phyloP scores from a whole-genome alignment of 2,113 vertebrate species.

The Pelobates fuscus region DNA sequence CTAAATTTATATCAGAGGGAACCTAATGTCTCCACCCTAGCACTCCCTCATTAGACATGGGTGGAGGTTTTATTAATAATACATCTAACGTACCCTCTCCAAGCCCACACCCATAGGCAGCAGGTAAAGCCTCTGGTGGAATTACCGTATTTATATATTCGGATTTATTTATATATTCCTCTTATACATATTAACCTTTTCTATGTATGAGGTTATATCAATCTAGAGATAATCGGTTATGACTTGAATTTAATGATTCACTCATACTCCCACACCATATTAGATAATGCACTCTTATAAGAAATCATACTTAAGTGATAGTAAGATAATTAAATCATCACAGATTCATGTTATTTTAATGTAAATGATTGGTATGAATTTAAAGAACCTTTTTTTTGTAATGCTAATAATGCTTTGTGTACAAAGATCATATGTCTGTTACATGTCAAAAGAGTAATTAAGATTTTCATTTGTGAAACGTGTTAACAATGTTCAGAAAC shows the following conservation, averaged over 20 bases:
- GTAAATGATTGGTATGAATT: conserved; percentile 1
- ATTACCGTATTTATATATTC: too few species aligned
- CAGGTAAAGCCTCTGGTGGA: too few species aligned
- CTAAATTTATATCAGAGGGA: too few species aligned
- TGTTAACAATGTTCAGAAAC: background rate
- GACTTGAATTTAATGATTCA: conserved; percentile 6
- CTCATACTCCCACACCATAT: background rate
- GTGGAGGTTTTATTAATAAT: too few species aligned
- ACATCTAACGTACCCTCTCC: too few species aligned
- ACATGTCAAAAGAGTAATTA: conserved; percentile 21
- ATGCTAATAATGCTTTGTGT: conserved; percentile 30
- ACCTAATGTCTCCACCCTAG: too few species aligned
- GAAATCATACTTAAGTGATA: background rate
- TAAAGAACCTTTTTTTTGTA: conserved; percentile 8
- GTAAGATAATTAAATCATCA: background rate
- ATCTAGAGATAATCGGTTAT: too few species aligned
- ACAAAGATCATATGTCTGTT: conserved; percentile 16
- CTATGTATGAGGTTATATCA: too few species aligned
- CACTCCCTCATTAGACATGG: too few species aligned
- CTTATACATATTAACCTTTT: too few species aligned
- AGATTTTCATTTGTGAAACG: conserved; percentile 8
- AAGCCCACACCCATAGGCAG: too few species aligned
- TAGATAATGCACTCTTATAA: background rate
- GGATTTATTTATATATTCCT: too few species aligned
- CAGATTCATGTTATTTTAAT: background rate